Evolutionary conservation across 2,113 vertebrate genomes (phyloP), one percentile per base, ranked within the genome.

Genomic region (Dipodomys stephensi): DNA sequence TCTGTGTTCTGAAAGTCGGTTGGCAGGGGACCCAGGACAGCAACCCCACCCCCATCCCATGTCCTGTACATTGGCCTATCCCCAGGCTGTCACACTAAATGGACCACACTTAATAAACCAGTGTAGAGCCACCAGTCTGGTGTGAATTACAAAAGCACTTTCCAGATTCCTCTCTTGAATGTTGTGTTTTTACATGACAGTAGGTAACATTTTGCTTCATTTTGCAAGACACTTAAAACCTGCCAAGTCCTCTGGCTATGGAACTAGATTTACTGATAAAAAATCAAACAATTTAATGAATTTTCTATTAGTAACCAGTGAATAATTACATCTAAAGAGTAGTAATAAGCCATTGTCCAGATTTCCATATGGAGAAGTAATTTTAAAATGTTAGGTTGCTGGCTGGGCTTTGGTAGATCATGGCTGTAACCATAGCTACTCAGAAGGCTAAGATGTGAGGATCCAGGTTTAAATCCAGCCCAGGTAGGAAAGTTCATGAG

Each of bases 141-240:
- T 91, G 57, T 62, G 35, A 20, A 16, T 78, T n/a, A 49, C 46
- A 28, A 95, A 86, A 82, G n/a, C 32, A 68, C 74, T 86, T 89
- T 68, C 76, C 72, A 74, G 35, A 64, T 57, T 86, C 82, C 23
- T 69, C 16, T 86, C 64, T 73, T 85, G 46, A 83, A 30, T 57
- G 87, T 81, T 82, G 64, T 88, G 88, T 49, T 88, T 89, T 73
- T 77, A 68, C 8, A 19, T 80, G 62, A 91, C 11, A 10, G 30
- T 81, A 80, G 60, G 46, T 88, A 67, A 77, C 30, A 88, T 71
- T 87, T 83, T 95, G 30, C 46, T 57, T 57, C 53, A 57, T 57
- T 57, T 57, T 57, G 53, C 78, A 87, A 86, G 60, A 93, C 78
- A 96, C 62, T 30, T 85, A 74, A 96, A 94, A 87, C 32, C 39